These are phyloP conservation scores for Leptodactylus fuscus DNA, from an alignment of 2,113 vertebrate genomes.

Conservation along the genomic window DNA sequence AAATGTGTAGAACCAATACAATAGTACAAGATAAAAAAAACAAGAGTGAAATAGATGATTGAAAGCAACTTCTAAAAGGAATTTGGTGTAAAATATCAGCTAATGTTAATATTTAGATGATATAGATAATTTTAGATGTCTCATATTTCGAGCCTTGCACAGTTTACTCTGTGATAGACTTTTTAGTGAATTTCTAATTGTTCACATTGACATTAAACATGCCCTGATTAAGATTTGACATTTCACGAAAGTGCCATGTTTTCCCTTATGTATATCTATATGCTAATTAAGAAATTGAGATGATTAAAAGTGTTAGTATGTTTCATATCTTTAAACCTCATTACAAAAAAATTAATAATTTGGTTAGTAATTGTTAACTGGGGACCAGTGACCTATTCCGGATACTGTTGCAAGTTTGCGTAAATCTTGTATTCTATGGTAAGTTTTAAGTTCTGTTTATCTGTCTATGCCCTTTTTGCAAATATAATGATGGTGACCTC, in stretches of 20 bases:
- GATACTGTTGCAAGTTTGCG: not conserved
- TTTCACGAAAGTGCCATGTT: slow-evolving; percentile 55
- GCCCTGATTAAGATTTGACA: slow-evolving; percentile 58
- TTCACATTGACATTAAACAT: slow-evolving; percentile 56
- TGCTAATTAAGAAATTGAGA: slow-evolving; percentile 54
- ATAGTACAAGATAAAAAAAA: not conserved
- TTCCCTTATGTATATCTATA: slow-evolving; percentile 55
- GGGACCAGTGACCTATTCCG: slow-evolving; percentile 40
- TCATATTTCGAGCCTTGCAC: not conserved
- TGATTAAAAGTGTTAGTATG: slow-evolving; percentile 52
- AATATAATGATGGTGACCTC: slow-evolving; percentile 59
- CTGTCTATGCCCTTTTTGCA: slow-evolving; percentile 44
- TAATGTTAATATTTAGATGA: no score
- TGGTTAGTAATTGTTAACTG: slow-evolving; percentile 55
- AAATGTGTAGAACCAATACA: not conserved
- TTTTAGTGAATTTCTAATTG: slow-evolving; percentile 54
- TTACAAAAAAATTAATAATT: slow-evolving; percentile 58
- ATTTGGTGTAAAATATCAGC: not conserved
- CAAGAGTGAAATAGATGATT: not conserved
- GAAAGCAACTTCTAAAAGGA: no score
- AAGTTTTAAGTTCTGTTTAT: slow-evolving; percentile 37
- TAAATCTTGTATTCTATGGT: slow-evolving; percentile 11
- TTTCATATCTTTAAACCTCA: slow-evolving; percentile 54
- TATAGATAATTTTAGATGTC: no score
- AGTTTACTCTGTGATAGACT: slow-evolving; percentile 23